Evolutionary conservation across 2,797 vertebrate species (phyloP), one percentile per base, ranked within the genome.

Genomic region (Sebastes trivittatus): DNA sequence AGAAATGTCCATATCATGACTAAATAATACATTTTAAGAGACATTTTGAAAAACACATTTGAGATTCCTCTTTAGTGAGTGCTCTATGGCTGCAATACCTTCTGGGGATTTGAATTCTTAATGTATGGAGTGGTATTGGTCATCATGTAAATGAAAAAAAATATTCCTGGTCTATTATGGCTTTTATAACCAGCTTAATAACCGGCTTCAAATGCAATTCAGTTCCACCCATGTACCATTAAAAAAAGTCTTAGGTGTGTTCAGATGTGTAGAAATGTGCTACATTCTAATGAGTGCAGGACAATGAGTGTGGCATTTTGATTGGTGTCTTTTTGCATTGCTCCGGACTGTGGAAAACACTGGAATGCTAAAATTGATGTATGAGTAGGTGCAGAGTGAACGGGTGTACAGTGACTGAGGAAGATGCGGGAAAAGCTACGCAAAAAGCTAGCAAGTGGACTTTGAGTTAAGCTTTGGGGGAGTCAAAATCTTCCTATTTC

Each of bases 121-220:
- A 58, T 16, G 34, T 11, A 42, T 22, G 34, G 25, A 73, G 56
- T 75, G 36, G 20, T 49, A 75, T 4, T 49, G 23, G 66, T 42
- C 8, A 36, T 70, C 29, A 20, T 9, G 16, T 8, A 52, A 55
- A 11, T 55, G 29, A 30, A 72, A 77, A 87, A 66, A 90, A 80
- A 82, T 46, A 84, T 60, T 70, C n/a, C 23, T 8, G 13, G 25
- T 49, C 72, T 22, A 4, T 74, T 88, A 88, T 88, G 81, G 89
- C 89, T 91, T 89, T 69, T 80, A 68, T 42, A 72, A 81, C 68
- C 80, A 83, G 69, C 77, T 68, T 64, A 65, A 65, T 46, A 58
- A 30, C 46, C 1, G 52, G 56, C 58, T 66, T 78, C 22, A 22
- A 52, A 34, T 62, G 64, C 22, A 49, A 20, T 42, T 64, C 32